Base-by-base conservation (phyloP, 2,113 vertebrate species). In the Phaetusa simplex region DNA sequence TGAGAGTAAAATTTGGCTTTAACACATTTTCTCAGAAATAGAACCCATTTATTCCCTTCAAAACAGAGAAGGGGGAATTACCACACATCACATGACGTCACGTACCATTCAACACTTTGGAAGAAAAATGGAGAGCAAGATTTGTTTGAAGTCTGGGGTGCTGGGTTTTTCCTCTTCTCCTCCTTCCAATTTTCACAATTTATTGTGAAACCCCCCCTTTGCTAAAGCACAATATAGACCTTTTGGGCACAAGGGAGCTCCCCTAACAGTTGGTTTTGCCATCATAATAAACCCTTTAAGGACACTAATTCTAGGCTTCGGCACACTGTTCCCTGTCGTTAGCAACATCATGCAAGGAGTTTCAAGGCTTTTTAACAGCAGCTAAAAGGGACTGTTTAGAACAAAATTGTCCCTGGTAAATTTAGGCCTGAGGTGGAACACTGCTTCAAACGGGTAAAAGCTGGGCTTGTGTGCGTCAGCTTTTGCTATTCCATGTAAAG, bases 241-340 rank as follows among this genome's bases (percentile, higher is more conserved):
- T 95, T 95, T 95, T 82, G 74, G 93, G 90, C 58, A 95, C 76
- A 79, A 45, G 58, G 29, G n/a, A 89, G 21, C 64, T 67, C 58
- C 30, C 56, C 18, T 86, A 95, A 66, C 66, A 71, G 52, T 94
- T 95, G 86, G 20, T 42, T 97, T 96, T 93, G 22, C 38, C 77
- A 85, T 94, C 52, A 64, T 69, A 95, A 91, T 92, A 97, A 97
- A 96, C 62, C 24, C 55, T 89, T 94, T 77, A 86, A 90, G 88
- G 69, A 69, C 50, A 36, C 26, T 96, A 94, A 93, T 95, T 96
- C 92, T 79, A 73, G 76, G 56, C 56, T 92, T 91, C 9, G 4
- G 42, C 34, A 70, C 72, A 74, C 72, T 76, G 17, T 55, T 96
- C 70, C 42, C 34, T 86, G 42, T 93, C 0, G 4, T 88, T 97